Evolutionary conservation across 2,113 vertebrate genomes (phyloP).

Genomic region (Paralichthys olivaceus): DNA sequence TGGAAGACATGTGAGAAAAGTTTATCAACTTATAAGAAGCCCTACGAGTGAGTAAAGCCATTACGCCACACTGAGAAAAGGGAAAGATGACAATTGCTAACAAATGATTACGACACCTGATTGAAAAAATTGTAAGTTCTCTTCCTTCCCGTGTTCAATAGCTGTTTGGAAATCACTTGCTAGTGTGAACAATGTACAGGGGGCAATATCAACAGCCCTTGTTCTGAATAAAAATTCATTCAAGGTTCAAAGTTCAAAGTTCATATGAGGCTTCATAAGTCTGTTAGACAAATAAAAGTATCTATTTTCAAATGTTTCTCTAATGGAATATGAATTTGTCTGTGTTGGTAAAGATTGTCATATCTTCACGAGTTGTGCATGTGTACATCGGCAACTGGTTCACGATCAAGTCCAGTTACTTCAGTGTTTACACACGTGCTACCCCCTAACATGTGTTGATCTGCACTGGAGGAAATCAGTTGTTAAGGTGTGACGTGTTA

Average conservation of each 20-base stretch:
- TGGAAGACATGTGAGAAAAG: conserved; percentile 75
- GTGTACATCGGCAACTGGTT: no score
- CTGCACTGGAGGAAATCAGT: background rate
- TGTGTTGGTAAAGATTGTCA: no score
- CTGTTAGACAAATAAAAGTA: background rate
- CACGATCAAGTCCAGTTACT: no score
- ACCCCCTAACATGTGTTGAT: background rate
- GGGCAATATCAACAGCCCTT: no score
- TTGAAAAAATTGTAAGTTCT: conserved; percentile 7
- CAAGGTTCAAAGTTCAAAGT: background rate
- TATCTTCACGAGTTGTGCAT: no score
- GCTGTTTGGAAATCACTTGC: background rate
- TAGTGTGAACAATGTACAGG: no score
- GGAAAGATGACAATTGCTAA: conserved; percentile 35
- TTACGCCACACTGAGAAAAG: conserved; percentile 24
- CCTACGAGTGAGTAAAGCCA: conserved; percentile 61
- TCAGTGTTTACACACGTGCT: background rate
- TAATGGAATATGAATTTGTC: no score
- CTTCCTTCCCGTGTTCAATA: background rate
- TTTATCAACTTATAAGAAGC: conserved; percentile 71
- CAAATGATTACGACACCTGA: conserved; percentile 23
- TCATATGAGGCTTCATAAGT: background rate
- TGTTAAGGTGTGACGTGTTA: no score
- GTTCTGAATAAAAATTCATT: background rate
- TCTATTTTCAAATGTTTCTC: background rate